Base-by-base conservation (phyloP, 2,888 invertebrate species). In the Platycheirus rosarum region DNA sequence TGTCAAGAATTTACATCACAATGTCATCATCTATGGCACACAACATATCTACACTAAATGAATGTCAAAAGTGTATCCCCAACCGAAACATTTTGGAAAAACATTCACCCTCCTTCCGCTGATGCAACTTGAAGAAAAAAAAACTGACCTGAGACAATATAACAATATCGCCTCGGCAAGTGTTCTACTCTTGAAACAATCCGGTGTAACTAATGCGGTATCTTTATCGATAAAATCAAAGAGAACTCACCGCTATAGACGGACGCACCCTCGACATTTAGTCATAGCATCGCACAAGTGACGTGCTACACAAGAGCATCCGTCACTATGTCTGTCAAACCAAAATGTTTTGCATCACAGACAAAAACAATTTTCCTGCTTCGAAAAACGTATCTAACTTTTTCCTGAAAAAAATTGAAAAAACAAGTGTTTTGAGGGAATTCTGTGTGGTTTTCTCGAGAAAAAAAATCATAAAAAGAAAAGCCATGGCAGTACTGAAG, bases 291-390 rank as follows among this genome's bases (percentile, higher is more conserved):
- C 66, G 29, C 49, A 29, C 70, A 60, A 55, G 13, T 80, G 79
- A 74, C 79, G 57, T 44, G 71, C 53, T 70, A 37, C 60, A 70
- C 51, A 55, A 63, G 71, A 71, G 66, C 71, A 82, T 82, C 82
- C 68, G 82, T 82, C 82, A 82, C 42, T 71, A 51, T 46, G 55
- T 77, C 66, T 82, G 77, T 82, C 82, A 77, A 77, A 63, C 71
- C 71, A 62, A 71, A 60, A 73, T 82, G 82, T 82, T 68, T 77
- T 73, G 82, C 77, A 77, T 77, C 82, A 82, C 32, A 37, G 26
- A 18, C 3, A 18, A 80, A 69, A 35, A 51, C 0, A n/a, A 13
- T 65, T 66, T 53, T 11, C 18, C 32, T 70, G 35, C 60, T 13
- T 40, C 60, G 44, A 73, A 71, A n/a, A 71, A 44, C 37, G 29